Evolutionary conservation across 2,113 vertebrate genomes (phyloP).

Genomic region (Melospiza melodia): DNA sequence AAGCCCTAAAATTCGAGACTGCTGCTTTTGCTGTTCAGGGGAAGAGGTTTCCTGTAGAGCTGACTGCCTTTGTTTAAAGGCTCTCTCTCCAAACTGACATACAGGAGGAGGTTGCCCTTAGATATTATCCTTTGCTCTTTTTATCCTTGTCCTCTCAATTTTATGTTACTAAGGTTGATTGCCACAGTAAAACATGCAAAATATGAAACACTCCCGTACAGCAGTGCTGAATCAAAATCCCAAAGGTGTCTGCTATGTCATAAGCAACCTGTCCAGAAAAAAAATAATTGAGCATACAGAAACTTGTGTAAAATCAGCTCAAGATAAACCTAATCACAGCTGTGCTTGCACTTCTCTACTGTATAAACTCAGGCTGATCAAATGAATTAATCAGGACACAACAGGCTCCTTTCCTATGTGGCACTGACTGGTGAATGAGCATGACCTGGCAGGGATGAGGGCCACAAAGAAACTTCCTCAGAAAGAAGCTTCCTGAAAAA

Average conservation of each 20-base stretch:
- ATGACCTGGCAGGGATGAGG: neutral
- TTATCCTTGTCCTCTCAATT: neutral
- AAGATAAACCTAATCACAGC: neutral
- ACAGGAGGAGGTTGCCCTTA: neutral
- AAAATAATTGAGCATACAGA: neutral
- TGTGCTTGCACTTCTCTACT: neutral
- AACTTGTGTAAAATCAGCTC: neutral
- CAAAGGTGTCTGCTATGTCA: neutral
- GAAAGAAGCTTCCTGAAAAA: neutral
- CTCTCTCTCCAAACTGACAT: neutral
- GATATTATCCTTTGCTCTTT: neutral
- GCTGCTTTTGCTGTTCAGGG: neutral
- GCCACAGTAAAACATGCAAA: neutral
- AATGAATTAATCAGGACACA: neutral
- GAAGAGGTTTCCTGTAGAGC: neutral
- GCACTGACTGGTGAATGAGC: neutral
- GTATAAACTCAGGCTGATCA: neutral
- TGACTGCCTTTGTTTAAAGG: neutral
- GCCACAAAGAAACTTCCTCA: neutral
- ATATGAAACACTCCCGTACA: neutral
- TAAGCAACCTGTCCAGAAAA: neutral
- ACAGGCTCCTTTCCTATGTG: neutral
- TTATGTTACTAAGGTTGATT: neutral
- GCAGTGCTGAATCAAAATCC: neutral
- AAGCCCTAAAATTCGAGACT: neutral